Evolutionary conservation across 2,113 vertebrate genomes (phyloP).

Genomic region (Hemibagrus wyckioides): DNA sequence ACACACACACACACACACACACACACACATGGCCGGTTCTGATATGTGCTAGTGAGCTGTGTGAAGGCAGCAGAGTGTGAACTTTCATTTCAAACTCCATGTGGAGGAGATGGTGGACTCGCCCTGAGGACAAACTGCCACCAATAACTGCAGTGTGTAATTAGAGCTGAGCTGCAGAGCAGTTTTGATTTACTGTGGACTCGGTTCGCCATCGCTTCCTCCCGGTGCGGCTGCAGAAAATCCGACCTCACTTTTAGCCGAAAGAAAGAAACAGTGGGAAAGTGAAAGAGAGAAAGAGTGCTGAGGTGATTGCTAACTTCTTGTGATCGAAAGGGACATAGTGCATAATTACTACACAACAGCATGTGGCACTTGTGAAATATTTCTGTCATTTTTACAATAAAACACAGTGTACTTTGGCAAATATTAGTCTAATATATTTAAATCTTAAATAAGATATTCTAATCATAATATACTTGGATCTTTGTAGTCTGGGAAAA

Average conservation of each 20-base stretch:
- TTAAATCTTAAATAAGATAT: too few species aligned
- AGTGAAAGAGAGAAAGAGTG: too few species aligned
- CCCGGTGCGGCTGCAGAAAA: not conserved
- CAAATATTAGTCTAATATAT: not conserved
- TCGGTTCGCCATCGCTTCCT: conserved; percentile 25
- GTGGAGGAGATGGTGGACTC: conserved; percentile 21
- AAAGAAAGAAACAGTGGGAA: not conserved
- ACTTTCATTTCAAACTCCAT: conserved; percentile 34
- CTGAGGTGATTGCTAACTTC: not conserved
- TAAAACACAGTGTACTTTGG: not conserved
- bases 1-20: too few species aligned
- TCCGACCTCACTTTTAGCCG: not conserved
- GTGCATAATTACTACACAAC: too few species aligned
- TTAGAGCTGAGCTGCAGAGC: conserved; percentile 37
- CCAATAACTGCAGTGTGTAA: conserved; percentile 38
- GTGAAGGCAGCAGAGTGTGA: conserved; percentile 30
- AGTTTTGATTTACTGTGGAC: conserved; percentile 44
- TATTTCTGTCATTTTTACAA: not conserved
- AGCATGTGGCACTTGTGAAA: not conserved
- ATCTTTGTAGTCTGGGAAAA: not conserved
- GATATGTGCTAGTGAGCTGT: conserved; percentile 29
- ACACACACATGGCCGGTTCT: conserved; percentile 8
- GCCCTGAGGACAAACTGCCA: conserved; percentile 31
- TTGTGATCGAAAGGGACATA: not conserved
- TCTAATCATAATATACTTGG: too few species aligned